phyloP scores from a whole-genome alignment of 2,888 invertebrate genomes.

The Lasius platythorax region DNA sequence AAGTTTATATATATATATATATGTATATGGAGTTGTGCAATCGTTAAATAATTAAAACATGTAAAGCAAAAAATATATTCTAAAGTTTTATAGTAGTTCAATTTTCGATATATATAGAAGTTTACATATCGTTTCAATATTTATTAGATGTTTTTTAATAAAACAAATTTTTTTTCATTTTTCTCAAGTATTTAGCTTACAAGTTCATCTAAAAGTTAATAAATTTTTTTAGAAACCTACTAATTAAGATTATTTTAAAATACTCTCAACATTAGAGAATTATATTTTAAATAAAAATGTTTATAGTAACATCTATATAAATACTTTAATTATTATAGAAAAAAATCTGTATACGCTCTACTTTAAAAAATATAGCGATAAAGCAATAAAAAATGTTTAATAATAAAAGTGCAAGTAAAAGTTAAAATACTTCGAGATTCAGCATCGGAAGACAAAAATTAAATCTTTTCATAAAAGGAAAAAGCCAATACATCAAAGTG shows the following conservation, averaged over 20 bases:
- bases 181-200: not conserved
- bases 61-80: not conserved
- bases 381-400: not conserved
- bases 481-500: not conserved
- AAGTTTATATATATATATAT: no score
- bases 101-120: not conserved
- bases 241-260: not conserved
- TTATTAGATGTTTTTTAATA: slow-evolving; percentile 4
- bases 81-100: not conserved
- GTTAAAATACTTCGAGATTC: not conserved
- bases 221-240: not conserved
- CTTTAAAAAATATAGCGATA: not conserved
- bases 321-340: no score
- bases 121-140: not conserved
- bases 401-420: not conserved
- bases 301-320: not conserved
- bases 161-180: not conserved
- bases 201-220: slow-evolving; percentile 21
- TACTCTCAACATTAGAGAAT: not conserved
- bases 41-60: not conserved
- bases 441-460: not conserved
- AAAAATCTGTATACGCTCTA: no score
- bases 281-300: not conserved
- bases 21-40: no score
- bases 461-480: not conserved